A percentile compares a stretch with the other conserved stretches of the same genome.
Conservation (phyloP, 35 echinoderm and acorn worm genomes). For the Heliocidaris tuberculata region DNA sequence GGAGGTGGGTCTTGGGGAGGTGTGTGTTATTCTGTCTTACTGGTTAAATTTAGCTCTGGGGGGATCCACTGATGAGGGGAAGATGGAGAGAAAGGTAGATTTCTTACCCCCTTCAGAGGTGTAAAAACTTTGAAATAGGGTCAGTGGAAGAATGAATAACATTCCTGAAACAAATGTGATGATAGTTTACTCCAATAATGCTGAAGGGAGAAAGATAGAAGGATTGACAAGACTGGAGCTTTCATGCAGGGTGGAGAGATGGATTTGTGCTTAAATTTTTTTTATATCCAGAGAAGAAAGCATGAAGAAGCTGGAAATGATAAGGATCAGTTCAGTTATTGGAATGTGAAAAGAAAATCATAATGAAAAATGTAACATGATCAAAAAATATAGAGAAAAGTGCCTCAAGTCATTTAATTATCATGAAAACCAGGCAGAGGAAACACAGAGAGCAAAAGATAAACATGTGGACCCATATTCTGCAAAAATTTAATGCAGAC, state of each 20-base stretch:
- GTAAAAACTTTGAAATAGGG: neutral
- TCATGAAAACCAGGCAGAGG: neutral
- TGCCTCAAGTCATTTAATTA: neutral
- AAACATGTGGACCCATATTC: no score
- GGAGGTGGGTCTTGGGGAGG: neutral
- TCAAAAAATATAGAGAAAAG: neutral
- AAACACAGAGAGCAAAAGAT: neutral
- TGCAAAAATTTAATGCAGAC: no score
- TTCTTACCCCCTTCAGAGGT: neutral
- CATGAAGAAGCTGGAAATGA: neutral
- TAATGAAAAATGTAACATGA: neutral
- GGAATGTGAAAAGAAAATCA: neutral
- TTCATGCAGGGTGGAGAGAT: neutral
- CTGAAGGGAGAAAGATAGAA: neutral
- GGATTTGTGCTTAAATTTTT: neutral
- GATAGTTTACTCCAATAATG: neutral
- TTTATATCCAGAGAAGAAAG: neutral
- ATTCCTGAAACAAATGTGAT: constrained; percentile 14
- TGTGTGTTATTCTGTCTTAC: neutral
- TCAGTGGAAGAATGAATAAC: neutral
- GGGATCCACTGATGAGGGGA: neutral
- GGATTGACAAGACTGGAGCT: neutral
- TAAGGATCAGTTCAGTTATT: neutral
- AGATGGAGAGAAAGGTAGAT: no score
- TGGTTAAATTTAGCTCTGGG: neutral